Percentiles rank a stretch among this genome's conserved stretches.
phyloP scores from a whole-genome alignment of 2,888 invertebrate species.

The Margaritifera margaritifera region DNA sequence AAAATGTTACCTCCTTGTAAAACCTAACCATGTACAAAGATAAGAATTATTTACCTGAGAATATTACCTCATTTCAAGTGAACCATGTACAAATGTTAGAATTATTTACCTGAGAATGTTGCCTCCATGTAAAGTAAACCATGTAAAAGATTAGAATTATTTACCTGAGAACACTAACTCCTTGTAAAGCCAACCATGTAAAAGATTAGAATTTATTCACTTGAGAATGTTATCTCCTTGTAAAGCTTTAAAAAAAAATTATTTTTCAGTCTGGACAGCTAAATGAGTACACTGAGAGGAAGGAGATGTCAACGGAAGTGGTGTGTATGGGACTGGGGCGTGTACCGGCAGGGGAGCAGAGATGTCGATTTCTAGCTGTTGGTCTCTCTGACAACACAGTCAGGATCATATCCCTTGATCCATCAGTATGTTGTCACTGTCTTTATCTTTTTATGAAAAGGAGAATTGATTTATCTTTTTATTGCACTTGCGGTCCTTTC shows the following conservation, averaged over 20 bases:
- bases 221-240: no score
- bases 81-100: no score
- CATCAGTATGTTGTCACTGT: conserved; percentile 79
- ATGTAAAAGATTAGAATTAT: not conserved
- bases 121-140: not conserved
- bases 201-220: not conserved
- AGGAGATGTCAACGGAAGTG: conserved; percentile 96
- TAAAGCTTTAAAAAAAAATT: conserved; percentile 10
- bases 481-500: no score
- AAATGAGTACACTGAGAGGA: conserved; percentile 98
- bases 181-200: not conserved
- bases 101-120: not conserved
- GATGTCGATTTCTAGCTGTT: conserved; percentile 96
- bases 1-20: not conserved
- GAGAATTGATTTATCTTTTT: no score
- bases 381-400: conserved; percentile 97
- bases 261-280: conserved; percentile 90
- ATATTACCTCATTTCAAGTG: no score
- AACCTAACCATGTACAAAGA: not conserved
- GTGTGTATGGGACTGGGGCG: conserved; percentile 98
- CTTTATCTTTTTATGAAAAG: no score
- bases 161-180: no score
- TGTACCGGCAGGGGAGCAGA: conserved; percentile 94
- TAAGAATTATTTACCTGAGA: no score
- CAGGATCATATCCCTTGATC: conserved; percentile 96